Conservation (phyloP, 2,797 vertebrate species). For the Falco cherrug region DNA sequence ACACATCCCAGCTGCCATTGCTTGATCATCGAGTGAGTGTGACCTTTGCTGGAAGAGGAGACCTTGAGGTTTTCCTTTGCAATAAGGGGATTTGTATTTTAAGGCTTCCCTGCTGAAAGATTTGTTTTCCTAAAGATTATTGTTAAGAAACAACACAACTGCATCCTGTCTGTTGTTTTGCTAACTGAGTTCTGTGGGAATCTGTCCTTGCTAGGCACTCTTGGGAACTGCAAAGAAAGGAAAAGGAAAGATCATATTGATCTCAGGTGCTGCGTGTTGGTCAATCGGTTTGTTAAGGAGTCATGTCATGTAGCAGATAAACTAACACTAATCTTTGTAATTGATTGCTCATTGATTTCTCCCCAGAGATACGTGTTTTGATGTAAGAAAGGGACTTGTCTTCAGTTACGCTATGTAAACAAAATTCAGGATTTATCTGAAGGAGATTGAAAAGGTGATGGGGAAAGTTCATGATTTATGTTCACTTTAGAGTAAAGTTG, state of each 20-base stretch:
- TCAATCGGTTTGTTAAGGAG: background rate
- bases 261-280: background rate
- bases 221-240: background rate
- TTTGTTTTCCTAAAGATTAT: background rate
- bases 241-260: background rate
- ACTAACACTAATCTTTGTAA: background rate
- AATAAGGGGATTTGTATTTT: background rate
- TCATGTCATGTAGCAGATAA: background rate
- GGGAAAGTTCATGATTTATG: background rate
- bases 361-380: background rate
- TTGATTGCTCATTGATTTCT: conserved; percentile 1
- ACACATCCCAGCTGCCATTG: background rate
- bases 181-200: background rate
- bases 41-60: background rate
- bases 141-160: background rate
- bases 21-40: background rate
- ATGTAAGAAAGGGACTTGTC: background rate
- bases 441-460: background rate
- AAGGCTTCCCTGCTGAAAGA: background rate
- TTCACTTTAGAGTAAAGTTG: background rate
- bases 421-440: conserved; percentile 12
- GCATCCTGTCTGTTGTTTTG: background rate
- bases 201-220: background rate
- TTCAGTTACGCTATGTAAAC: conserved; percentile 1
- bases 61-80: background rate